phyloP scores from a whole-genome alignment of 2,888 invertebrate species.

The Mythimna lalbum region DNA sequence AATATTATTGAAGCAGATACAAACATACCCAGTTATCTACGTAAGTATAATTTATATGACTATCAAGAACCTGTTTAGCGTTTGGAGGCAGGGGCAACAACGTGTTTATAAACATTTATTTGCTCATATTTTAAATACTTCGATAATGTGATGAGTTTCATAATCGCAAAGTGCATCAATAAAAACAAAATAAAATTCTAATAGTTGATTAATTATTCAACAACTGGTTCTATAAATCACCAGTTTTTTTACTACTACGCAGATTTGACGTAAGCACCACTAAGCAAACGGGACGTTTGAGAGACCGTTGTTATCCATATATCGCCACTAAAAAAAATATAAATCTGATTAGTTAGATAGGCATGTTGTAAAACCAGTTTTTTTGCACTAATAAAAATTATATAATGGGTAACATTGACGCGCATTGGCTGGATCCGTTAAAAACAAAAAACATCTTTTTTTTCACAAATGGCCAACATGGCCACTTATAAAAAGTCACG shows the following conservation, averaged over 20 bases:
- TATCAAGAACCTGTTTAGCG: not conserved
- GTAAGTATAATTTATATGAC: not conserved
- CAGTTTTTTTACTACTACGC: not conserved
- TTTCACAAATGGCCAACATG: too few relatives aligned
- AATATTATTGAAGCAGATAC: not conserved
- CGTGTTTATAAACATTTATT: not conserved
- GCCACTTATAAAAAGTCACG: too few relatives aligned
- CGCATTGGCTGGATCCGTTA: too few relatives aligned
- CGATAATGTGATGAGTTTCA: too few relatives aligned
- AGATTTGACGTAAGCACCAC: not conserved
- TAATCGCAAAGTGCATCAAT: not conserved
- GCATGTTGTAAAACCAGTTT: not conserved
- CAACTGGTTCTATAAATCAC: constrained; percentile 1
- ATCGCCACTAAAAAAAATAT: not conserved
- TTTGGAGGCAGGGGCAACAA: not conserved
- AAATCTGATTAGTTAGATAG: not conserved
- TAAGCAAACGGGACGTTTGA: not conserved
- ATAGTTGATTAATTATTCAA: not conserved
- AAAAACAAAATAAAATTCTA: not conserved
- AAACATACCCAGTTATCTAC: not conserved
- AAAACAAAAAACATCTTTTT: too few relatives aligned
- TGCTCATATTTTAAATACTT: not conserved
- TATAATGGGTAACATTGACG: not conserved
- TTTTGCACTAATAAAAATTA: not conserved
- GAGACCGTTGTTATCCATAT: too few relatives aligned